Evolutionary conservation across 92 coral and sea anemone genomes (phyloP).

Genomic region (Montipora capitata): DNA sequence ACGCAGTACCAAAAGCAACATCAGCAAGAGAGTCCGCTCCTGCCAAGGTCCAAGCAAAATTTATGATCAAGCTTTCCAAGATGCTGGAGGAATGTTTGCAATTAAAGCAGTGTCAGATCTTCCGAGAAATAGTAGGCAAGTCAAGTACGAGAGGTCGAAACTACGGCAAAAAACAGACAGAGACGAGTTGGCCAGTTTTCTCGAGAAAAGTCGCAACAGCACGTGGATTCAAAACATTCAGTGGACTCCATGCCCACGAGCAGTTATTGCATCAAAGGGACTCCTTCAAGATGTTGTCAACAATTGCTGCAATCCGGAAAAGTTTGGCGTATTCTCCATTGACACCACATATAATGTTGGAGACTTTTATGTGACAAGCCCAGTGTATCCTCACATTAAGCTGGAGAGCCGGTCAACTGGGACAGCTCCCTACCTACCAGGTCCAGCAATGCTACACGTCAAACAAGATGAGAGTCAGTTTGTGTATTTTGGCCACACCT

Average conservation of each 20-base stretch:
- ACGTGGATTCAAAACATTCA: constrained; percentile 53
- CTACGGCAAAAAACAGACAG: constrained; percentile 27
- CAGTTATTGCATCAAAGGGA: constrained; percentile 50
- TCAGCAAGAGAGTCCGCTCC: too few relatives aligned
- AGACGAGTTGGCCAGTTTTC: constrained; percentile 59
- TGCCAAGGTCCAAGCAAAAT: too few relatives aligned
- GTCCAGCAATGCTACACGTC: constrained; percentile 71
- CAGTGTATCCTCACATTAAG: constrained; percentile 55
- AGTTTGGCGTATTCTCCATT: constrained; percentile 36
- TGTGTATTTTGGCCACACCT: constrained; percentile 60
- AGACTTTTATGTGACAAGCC: constrained; percentile 58
- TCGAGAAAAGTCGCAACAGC: constrained; percentile 20
- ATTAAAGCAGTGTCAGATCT: too few relatives aligned
- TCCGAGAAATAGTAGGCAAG: too few relatives aligned
- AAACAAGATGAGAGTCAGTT: constrained; percentile 64
- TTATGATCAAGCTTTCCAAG: too few relatives aligned
- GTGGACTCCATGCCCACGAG: constrained; percentile 67
- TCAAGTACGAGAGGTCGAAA: constrained; percentile 61
- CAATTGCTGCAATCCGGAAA: constrained; percentile 48
- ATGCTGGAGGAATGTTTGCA: too few relatives aligned
- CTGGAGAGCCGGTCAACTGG: constrained; percentile 45
- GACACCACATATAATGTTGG: constrained; percentile 70
- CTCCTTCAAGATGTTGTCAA: constrained; percentile 56
- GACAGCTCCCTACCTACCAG: constrained; percentile 53
- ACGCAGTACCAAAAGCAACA: too few relatives aligned